These are phyloP conservation scores for Panagrolaimus sp. DNA, from an alignment of 1,140 invertebrate species.

Conservation along the genomic window DNA sequence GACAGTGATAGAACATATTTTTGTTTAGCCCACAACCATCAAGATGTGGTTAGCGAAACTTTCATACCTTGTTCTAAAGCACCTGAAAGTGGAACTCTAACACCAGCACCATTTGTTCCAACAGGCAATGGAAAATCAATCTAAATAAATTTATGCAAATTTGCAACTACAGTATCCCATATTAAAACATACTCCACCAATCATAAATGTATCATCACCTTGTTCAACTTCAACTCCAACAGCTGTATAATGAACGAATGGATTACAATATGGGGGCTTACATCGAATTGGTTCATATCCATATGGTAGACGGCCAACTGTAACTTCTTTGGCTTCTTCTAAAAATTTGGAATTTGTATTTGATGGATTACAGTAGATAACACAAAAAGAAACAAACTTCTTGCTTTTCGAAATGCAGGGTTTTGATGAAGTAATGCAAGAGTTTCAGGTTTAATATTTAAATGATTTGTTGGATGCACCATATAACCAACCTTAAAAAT, in stretches of 20 bases:
- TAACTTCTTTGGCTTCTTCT: constrained; percentile 41
- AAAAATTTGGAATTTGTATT: constrained; percentile 18
- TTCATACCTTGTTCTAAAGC: constrained; percentile 29
- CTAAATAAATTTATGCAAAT: constrained; percentile 33
- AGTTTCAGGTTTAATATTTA: constrained; percentile 43
- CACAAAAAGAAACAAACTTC: constrained; percentile 23
- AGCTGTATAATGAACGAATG: constrained; percentile 37
- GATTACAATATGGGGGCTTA: constrained; percentile 45
- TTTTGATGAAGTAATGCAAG: constrained; percentile 35
- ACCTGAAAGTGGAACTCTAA: constrained; percentile 33
- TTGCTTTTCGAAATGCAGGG: constrained; percentile 40
- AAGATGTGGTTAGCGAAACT: too few relatives aligned
- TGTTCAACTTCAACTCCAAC: constrained; percentile 41
- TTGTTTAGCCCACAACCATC: too few relatives aligned
- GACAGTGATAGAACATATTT: too few relatives aligned
- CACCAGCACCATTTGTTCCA: constrained; percentile 33
- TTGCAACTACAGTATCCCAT: too few relatives aligned
- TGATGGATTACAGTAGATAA: not conserved
- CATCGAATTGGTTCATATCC: constrained; percentile 46
- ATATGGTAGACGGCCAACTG: constrained; percentile 36
- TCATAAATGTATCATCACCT: too few relatives aligned
- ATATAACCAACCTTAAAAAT: constrained; percentile 24
- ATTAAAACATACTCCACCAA: too few relatives aligned
- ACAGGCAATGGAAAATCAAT: constrained; percentile 39
- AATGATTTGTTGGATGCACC: constrained; percentile 32